Percentiles rank a stretch among this genome's conserved stretches.
phyloP scores from a whole-genome alignment of 1,140 invertebrate genomes.

The Tetragonula clypearis region DNA sequence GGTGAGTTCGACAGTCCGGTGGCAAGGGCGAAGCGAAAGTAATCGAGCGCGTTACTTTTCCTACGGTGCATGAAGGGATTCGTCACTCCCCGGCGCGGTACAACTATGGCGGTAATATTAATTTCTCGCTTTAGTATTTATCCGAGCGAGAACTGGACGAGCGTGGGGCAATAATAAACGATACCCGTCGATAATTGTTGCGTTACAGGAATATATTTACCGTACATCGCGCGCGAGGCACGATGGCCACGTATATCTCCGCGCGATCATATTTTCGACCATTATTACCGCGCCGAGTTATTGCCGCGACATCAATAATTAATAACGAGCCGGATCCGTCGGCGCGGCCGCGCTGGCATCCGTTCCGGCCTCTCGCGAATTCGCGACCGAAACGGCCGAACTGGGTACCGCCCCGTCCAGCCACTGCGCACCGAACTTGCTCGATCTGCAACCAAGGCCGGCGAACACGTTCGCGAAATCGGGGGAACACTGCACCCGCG shows the following conservation, averaged over 20 bases:
- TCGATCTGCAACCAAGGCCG: too few species aligned
- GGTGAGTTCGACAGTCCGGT: neutral
- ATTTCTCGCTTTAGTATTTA: slow-evolving; percentile 25
- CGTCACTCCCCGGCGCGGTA: neutral
- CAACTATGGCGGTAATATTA: slow-evolving; percentile 29
- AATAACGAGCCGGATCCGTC: slow-evolving; percentile 41
- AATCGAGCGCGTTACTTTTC: neutral
- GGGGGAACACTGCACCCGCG: slow-evolving; percentile 53
- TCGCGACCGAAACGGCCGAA: neutral
- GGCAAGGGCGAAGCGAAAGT: neutral
- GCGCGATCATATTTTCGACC: slow-evolving; percentile 54
- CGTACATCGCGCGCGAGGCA: neutral
- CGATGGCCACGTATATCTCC: slow-evolving; percentile 21
- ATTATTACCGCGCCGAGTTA: slow-evolving; percentile 46
- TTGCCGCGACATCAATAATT: slow-evolving; percentile 51
- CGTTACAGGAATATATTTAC: slow-evolving; percentile 59
- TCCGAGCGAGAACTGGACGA: slow-evolving; percentile 44
- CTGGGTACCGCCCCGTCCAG: neutral
- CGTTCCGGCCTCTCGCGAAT: neutral
- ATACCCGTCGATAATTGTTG: slow-evolving; percentile 52
- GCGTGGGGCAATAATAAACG: slow-evolving; percentile 32
- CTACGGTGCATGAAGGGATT: neutral
- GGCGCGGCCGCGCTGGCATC: neutral
- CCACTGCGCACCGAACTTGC: neutral
- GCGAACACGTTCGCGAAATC: slow-evolving; percentile 52